A percentile compares a stretch with the other conserved stretches of the same genome.
Evolutionary conservation across 2,888 invertebrate genomes (phyloP).

Genomic region (Drosophila emarginata): DNA sequence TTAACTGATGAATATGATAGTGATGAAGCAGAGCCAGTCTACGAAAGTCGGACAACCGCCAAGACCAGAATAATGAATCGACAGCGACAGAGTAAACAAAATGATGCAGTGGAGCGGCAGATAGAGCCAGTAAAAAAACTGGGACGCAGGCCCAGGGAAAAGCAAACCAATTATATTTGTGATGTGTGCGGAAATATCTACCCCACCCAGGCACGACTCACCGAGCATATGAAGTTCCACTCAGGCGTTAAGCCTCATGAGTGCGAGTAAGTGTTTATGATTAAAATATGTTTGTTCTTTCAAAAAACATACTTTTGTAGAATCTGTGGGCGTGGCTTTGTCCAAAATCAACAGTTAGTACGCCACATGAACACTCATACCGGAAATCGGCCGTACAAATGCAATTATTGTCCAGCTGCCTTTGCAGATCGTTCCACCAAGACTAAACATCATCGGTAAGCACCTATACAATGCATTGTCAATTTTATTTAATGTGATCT

Average conservation of each 20-base stretch:
- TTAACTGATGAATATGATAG: conserved; percentile 46
- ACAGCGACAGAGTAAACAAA: not conserved
- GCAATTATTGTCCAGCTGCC: conserved; percentile 81
- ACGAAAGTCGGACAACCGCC: not conserved
- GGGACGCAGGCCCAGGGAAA: conserved; percentile 65
- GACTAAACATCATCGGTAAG: conserved; percentile 81
- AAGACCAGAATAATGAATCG: not conserved
- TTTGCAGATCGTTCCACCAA: conserved; percentile 82
- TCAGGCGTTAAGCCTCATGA: conserved; percentile 80
- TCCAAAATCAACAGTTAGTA: conserved; percentile 81
- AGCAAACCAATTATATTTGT: conserved; percentile 76
- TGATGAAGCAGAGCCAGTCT: not conserved
- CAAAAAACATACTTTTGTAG: conserved; percentile 44
- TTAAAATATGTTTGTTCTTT: not conserved
- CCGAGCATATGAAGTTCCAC: conserved; percentile 81
- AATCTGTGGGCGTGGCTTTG: conserved; percentile 81
- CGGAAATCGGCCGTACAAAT: conserved; percentile 82
- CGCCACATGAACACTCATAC: conserved; percentile 82
- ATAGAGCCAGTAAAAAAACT: conserved; percentile 40
- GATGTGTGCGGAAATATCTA: conserved; percentile 82
- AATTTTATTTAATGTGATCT: not conserved
- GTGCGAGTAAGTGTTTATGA: conserved; percentile 77
- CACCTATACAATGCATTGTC: not conserved
- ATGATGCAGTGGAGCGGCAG: conserved; percentile 6
- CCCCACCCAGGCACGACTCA: conserved; percentile 80